Evolutionary conservation across 2,797 vertebrate species (phyloP).

Genomic region (Protosalanx chinensis): DNA sequence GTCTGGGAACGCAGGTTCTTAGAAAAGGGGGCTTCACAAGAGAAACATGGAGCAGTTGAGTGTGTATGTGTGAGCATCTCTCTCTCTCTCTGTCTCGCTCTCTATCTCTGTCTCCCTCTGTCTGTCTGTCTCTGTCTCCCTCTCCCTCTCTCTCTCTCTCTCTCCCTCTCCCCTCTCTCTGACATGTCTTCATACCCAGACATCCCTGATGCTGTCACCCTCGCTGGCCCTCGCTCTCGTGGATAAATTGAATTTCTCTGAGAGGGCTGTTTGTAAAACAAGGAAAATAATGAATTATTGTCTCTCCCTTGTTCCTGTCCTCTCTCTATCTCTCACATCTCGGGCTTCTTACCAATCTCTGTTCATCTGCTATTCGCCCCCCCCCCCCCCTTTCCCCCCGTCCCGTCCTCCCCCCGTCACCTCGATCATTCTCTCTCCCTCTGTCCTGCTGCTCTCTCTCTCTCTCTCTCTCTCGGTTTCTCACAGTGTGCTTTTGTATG

Average conservation of each 20-base stretch:
- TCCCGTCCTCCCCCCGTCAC: conserved; percentile 5
- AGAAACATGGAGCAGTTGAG: not conserved
- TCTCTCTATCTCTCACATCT: not conserved
- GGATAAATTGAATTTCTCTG: conserved; percentile 59
- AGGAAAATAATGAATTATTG: conserved; percentile 62
- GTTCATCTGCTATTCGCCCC: conserved; percentile 41
- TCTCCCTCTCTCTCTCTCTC: not conserved
- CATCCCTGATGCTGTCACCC: conserved; percentile 28
- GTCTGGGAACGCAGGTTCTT: too few species aligned
- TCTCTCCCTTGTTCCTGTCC: conserved; percentile 14
- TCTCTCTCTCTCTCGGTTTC: too few species aligned
- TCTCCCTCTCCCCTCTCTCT: not conserved
- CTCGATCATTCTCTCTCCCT: conserved; percentile 32
- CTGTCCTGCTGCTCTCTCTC: conserved; percentile 37
- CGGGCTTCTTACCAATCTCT: conserved; percentile 47
- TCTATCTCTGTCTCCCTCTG: not conserved
- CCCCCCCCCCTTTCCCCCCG: too few species aligned
- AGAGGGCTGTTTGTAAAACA: conserved; percentile 59
- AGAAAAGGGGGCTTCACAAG: not conserved
- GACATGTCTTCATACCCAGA: conserved; percentile 42
- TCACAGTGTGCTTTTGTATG: too few species aligned
- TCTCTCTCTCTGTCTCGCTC: not conserved
- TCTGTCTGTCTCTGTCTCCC: conserved; percentile 16
- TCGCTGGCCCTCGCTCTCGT: conserved; percentile 8
- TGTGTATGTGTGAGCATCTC: not conserved